Base-by-base conservation (phyloP, 2,888 invertebrate genomes). In the Diloba caeruleocephala region DNA sequence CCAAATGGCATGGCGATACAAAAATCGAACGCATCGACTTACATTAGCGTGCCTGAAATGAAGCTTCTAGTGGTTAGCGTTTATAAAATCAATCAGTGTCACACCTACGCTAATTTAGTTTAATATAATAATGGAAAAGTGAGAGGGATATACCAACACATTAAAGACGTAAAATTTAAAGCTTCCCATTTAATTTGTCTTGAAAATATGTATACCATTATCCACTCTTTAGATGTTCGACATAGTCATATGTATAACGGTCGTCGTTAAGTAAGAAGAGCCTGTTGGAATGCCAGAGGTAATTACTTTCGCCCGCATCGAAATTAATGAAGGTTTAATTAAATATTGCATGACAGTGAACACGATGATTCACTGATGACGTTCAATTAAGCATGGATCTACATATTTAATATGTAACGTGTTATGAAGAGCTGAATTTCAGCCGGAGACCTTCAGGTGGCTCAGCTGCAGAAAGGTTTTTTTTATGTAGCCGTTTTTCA, bases 291-390 rank as follows among this genome's bases (percentile, higher is more conserved):
- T 82, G 71, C 80, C 71, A 51, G 68, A 65, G 72, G 75, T 82
- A 84, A 85, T 86, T 80, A 82, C 82, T 76, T 75, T 74, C 58
- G 65, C 80, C 84, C 79, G 82, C 83, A 85, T 84, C 79, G 77
- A 77, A 79, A 75, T 75, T 78, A 81, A 80, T 84, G 79, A 82
- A 79, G 73, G 67, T 72, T 81, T 84, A 84, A 88, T 87, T 86
- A 84, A 79, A 84, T 81, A 82, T 80, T 74, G 76, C 76, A 80
- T 76, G 80, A 78, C 78, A 81, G 70, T 75, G 69, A 74, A 61
- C 76, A 73, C 73, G 71, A 50, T 72, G 71, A 81, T 78, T 74
- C 70, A 69, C 64, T 62, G 65, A 64, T 71, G 63, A 68, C 59
- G 64, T 69, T 52, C 53, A 75, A 70, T 71, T 71, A 68, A 61